These are phyloP conservation scores for Colletes latitarsis DNA, from an alignment of 1,140 invertebrate genomes.

Conservation along the genomic window DNA sequence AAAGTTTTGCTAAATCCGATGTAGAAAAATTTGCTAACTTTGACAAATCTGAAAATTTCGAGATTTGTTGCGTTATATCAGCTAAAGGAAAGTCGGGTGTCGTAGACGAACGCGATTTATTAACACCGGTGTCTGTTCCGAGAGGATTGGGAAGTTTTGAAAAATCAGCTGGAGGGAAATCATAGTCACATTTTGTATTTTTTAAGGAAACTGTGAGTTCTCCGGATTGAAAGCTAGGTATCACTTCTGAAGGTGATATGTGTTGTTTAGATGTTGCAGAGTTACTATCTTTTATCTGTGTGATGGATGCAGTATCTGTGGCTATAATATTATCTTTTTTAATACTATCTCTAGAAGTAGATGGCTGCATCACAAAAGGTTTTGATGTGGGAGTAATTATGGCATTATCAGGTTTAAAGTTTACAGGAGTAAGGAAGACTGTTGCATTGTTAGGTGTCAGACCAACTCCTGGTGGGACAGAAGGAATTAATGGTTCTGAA, in stretches of 20 bases:
- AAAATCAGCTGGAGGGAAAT: constrained; percentile 73
- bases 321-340: constrained; percentile 65
- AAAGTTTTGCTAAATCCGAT: constrained; percentile 75
- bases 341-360: constrained; percentile 66
- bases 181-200: constrained; percentile 75
- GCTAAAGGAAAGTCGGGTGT: constrained; percentile 73
- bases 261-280: constrained; percentile 64
- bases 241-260: constrained; percentile 69
- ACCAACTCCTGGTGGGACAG: constrained; percentile 62
- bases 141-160: constrained; percentile 67
- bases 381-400: constrained; percentile 72
- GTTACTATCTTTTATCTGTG: constrained; percentile 67
- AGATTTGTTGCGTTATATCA: constrained; percentile 75
- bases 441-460: constrained; percentile 69
- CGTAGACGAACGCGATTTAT: constrained; percentile 63
- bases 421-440: constrained; percentile 77
- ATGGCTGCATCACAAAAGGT: constrained; percentile 72
- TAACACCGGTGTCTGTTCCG: constrained; percentile 45
- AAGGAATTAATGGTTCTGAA: constrained; percentile 71
- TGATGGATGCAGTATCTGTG: constrained; percentile 61
- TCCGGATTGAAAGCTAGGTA: constrained; percentile 76
- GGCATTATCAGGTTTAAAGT: constrained; percentile 75
- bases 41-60: constrained; percentile 71
- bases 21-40: constrained; percentile 73
- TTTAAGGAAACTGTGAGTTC: constrained; percentile 79